These are phyloP conservation scores for Synchiropus splendidus DNA, from an alignment of 2,113 vertebrate species.

Conservation along the genomic window DNA sequence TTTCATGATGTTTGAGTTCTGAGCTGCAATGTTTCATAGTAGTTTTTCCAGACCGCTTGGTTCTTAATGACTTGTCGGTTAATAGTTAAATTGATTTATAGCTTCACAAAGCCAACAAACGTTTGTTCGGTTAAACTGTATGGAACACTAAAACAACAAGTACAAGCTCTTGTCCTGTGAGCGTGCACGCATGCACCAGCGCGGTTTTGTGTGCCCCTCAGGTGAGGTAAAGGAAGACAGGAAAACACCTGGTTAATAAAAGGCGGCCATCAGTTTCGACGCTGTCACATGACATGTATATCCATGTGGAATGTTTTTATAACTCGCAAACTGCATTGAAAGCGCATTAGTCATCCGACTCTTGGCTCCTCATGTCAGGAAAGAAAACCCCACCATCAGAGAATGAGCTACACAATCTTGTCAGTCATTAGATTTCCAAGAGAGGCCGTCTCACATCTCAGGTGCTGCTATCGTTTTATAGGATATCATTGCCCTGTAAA, in stretches of 20 bases:
- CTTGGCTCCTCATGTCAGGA: slow-evolving; percentile 4
- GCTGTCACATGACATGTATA: slow-evolving; percentile 20
- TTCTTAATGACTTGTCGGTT: too few relatives aligned
- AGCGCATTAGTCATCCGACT: slow-evolving; percentile 16
- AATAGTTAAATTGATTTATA: too few relatives aligned
- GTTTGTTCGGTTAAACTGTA: too few relatives aligned
- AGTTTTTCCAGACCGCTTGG: too few relatives aligned
- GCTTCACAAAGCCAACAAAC: too few relatives aligned
- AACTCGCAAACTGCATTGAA: slow-evolving; percentile 14
- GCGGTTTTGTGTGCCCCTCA: too few relatives aligned
- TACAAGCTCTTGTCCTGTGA: too few relatives aligned
- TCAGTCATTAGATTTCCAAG: slow-evolving; percentile 19
- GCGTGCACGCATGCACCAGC: too few relatives aligned
- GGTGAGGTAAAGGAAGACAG: slow-evolving; percentile 30
- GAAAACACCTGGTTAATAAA: slow-evolving; percentile 48
- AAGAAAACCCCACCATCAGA: slow-evolving; percentile 5
- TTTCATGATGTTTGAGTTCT: too few relatives aligned
- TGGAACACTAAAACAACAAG: too few relatives aligned
- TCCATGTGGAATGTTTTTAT: slow-evolving; percentile 31
- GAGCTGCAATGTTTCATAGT: too few relatives aligned
- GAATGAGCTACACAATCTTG: slow-evolving; percentile 14
- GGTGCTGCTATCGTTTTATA: slow-evolving; percentile 15
- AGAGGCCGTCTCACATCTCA: slow-evolving; percentile 9
- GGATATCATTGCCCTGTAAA: slow-evolving; percentile 21
- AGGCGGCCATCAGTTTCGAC: slow-evolving; percentile 31